These are phyloP conservation scores for Pentalonia nigronervosa DNA, from an alignment of 1,140 invertebrate genomes.

Conservation along the genomic window DNA sequence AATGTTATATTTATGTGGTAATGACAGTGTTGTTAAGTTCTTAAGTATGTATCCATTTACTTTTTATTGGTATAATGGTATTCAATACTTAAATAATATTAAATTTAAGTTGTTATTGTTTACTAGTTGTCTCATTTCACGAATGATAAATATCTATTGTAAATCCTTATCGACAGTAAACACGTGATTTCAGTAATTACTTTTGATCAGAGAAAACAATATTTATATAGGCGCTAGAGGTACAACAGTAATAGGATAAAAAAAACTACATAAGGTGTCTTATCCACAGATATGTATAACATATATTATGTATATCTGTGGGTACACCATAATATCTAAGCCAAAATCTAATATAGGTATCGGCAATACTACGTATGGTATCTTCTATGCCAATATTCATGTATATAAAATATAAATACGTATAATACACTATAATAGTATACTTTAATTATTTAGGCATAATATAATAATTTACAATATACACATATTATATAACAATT, in stretches of 20 bases:
- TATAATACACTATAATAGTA: background rate
- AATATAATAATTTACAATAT: background rate
- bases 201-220: background rate
- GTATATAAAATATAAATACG: background rate
- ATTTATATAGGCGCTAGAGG: background rate
- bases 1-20: too few relatives aligned
- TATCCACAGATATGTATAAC: too few relatives aligned
- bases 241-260: too few relatives aligned
- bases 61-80: background rate
- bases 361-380: background rate
- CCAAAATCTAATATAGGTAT: too few relatives aligned
- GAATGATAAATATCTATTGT: background rate
- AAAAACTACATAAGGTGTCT: too few relatives aligned
- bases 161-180: background rate
- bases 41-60: background rate
- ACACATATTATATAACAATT: background rate
- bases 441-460: background rate
- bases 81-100: background rate
- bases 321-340: too few relatives aligned
- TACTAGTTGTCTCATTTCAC: background rate
- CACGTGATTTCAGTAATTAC: background rate
- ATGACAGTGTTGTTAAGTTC: background rate
- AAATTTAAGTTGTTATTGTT: background rate
- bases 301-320: too few relatives aligned
- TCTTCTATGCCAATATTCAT: background rate